phyloP scores from a whole-genome alignment of 2,113 vertebrate genomes.

The Monopterus albus region DNA sequence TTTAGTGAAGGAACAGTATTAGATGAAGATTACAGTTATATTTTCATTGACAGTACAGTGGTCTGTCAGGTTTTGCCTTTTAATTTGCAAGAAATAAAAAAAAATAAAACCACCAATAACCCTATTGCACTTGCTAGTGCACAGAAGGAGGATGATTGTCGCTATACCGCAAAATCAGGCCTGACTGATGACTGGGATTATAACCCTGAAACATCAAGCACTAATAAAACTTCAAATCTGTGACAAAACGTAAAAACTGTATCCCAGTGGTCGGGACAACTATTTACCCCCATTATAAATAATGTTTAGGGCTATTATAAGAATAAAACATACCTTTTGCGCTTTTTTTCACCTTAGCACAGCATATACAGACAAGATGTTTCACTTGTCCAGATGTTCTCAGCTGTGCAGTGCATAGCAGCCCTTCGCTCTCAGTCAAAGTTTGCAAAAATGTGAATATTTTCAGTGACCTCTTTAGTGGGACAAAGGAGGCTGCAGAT shows the following conservation, averaged over 20 bases:
- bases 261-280: background rate
- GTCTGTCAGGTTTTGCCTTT: background rate
- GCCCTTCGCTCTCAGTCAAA: constrained; percentile 16
- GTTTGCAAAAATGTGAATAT: constrained; percentile 40
- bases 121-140: background rate
- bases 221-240: too few species aligned
- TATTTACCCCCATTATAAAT: background rate
- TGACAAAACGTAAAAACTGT: background rate
- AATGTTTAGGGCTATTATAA: background rate
- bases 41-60: too few species aligned
- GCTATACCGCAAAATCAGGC: constrained; percentile 4
- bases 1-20: background rate
- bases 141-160: constrained; percentile 8
- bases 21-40: background rate
- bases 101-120: background rate
- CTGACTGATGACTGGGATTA: constrained; percentile 13
- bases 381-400: background rate
- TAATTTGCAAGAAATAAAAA: background rate
- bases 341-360: background rate
- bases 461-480: constrained; percentile 65
- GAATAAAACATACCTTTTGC: background rate
- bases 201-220: constrained; percentile 12
- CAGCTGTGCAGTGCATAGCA: background rate
- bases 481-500: constrained; percentile 85
- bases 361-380: background rate